These are phyloP conservation scores for Meteorus sp. DNA, from an alignment of 1,140 invertebrate species.

Conservation along the genomic window DNA sequence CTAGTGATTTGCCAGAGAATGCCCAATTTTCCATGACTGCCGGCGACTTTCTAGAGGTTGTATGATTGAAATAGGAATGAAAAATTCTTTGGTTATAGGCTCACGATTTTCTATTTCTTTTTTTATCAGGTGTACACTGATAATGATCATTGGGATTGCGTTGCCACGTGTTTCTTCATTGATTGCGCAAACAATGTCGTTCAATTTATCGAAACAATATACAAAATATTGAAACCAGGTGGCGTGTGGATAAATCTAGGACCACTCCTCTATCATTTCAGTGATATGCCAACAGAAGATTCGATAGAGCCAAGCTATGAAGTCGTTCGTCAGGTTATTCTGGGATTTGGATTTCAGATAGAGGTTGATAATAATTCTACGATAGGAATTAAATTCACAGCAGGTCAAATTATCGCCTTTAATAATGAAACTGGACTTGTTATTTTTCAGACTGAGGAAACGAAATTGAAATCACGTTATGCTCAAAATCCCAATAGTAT, in stretches of 20 bases:
- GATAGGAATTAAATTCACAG: slow-evolving; percentile 13
- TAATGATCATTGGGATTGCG: slow-evolving; percentile 83
- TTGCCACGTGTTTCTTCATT: slow-evolving; percentile 97
- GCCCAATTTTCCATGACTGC: slow-evolving; percentile 93
- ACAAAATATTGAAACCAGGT: slow-evolving; percentile 85
- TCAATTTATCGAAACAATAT: slow-evolving; percentile 93
- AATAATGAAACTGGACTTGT: no score
- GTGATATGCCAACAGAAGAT: slow-evolving; percentile 83
- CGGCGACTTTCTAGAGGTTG: slow-evolving; percentile 84
- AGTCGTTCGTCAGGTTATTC: slow-evolving; percentile 79
- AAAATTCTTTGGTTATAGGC: slow-evolving; percentile 10
- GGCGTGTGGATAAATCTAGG: slow-evolving; percentile 90
- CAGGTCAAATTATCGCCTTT: not conserved
- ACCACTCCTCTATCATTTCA: slow-evolving; percentile 93
- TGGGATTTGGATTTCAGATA: slow-evolving; percentile 84
- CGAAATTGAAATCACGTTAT: slow-evolving; percentile 81
- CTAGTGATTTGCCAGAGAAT: slow-evolving; percentile 66
- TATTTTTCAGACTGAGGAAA: slow-evolving; percentile 71
- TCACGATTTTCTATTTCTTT: slow-evolving; percentile 18
- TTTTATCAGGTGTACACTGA: slow-evolving; percentile 71
- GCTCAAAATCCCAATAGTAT: slow-evolving; percentile 93
- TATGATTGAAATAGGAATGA: not conserved
- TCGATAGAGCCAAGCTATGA: slow-evolving; percentile 95
- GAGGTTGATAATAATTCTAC: slow-evolving; percentile 66
- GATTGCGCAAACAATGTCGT: slow-evolving; percentile 97